Percentiles rank a stretch among this genome's conserved stretches.
phyloP scores from a whole-genome alignment of 2,113 vertebrate species.

The Stigmatopora argus region DNA sequence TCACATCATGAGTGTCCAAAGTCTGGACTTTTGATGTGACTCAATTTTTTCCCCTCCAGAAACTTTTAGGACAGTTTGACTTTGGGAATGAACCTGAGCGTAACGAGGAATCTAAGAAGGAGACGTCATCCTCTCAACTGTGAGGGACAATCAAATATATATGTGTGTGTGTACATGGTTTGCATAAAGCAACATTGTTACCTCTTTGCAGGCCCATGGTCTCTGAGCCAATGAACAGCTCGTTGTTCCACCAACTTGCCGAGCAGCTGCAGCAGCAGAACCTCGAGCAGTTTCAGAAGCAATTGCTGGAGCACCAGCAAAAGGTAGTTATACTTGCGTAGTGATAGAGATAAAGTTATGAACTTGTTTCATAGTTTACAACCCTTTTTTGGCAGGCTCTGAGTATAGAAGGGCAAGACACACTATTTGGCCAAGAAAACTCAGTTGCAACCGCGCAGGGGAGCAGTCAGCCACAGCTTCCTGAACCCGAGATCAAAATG shows the following conservation, averaged over 20 bases:
- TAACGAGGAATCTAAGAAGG: slow-evolving; percentile 89
- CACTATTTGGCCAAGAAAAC: slow-evolving; percentile 86
- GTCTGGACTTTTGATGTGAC: not conserved
- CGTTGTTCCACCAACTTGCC: slow-evolving; percentile 93
- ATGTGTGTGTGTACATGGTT: too few species aligned
- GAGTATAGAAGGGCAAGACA: slow-evolving; percentile 81
- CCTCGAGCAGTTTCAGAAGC: slow-evolving; percentile 93
- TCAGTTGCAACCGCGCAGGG: slow-evolving; percentile 79
- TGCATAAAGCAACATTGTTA: slow-evolving; percentile 12
- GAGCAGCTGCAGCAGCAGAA: slow-evolving; percentile 97
- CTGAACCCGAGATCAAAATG: slow-evolving; percentile 81
- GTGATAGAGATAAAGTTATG: not conserved
- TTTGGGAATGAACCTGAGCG: slow-evolving; percentile 88
- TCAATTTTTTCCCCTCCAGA: slow-evolving; percentile 62
- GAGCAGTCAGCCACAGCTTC: slow-evolving; percentile 82
- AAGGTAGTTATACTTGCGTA: slow-evolving; percentile 70
- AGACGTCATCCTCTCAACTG: slow-evolving; percentile 82
- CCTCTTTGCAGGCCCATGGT: slow-evolving; percentile 80
- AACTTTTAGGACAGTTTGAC: slow-evolving; percentile 95
- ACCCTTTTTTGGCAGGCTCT: slow-evolving; percentile 50
- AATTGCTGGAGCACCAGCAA: slow-evolving; percentile 83
- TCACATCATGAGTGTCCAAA: too few species aligned
- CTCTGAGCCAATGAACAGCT: slow-evolving; percentile 93
- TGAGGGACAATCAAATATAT: slow-evolving; percentile 58
- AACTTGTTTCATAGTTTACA: not conserved